These are phyloP conservation scores for Drosophila birchii DNA, from an alignment of 2,888 invertebrate genomes.

Conservation along the genomic window DNA sequence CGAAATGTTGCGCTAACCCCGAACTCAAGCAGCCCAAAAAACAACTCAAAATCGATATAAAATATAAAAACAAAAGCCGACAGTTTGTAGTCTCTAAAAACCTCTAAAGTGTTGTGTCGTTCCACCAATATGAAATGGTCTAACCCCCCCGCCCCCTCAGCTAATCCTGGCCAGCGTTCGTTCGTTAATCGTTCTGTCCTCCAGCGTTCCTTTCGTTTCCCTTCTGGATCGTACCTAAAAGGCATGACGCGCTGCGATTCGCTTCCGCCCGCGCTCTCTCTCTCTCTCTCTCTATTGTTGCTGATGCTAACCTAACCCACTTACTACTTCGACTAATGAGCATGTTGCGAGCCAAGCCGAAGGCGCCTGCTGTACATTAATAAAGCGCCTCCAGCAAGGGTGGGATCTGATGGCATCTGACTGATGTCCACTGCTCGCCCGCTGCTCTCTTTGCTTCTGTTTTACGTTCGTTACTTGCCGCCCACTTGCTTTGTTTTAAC, in stretches of 20 bases:
- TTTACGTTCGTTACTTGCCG: conserved; percentile 46
- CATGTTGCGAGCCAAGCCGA: conserved; percentile 45
- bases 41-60: neutral
- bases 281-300: conserved; percentile 35
- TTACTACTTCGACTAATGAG: conserved; percentile 59
- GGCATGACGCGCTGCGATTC: conserved; percentile 56
- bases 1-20: conserved; percentile 75
- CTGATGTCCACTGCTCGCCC: conserved; percentile 34
- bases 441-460: conserved; percentile 52
- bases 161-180: conserved; percentile 38
- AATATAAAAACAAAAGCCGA: conserved; percentile 33
- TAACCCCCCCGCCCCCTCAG: conserved; percentile 23
- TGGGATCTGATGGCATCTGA: conserved; percentile 20
- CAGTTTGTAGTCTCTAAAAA: conserved; percentile 77
- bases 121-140: conserved; percentile 12
- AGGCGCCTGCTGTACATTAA: conserved; percentile 26
- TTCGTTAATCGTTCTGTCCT: conserved; percentile 19
- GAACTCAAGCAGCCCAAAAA: conserved; percentile 56
- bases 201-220: conserved; percentile 65
- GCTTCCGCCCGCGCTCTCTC: conserved; percentile 2
- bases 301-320: conserved; percentile 63
- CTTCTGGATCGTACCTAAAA: conserved; percentile 85
- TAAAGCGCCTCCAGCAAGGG: conserved; percentile 18
- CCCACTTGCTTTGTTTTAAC: neutral
- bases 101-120: conserved; percentile 52